These are phyloP conservation scores for Poecile atricapillus DNA, from an alignment of 2,113 vertebrate genomes.

Conservation along the genomic window DNA sequence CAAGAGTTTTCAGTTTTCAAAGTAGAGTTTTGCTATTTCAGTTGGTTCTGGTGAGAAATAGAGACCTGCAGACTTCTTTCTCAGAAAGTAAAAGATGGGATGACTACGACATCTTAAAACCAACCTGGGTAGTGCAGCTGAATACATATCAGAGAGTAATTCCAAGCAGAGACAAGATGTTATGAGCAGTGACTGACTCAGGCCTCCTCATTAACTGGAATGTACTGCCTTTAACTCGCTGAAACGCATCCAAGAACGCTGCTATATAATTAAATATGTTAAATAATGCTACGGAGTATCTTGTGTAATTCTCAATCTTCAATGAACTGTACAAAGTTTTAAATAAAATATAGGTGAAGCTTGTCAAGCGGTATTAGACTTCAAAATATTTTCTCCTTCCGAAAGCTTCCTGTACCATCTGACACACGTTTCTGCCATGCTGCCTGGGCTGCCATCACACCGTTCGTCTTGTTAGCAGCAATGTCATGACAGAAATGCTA, in stretches of 20 bases:
- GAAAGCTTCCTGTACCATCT: background rate
- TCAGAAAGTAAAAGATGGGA: background rate
- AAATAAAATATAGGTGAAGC: constrained; percentile 35
- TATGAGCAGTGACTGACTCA: background rate
- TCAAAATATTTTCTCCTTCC: constrained; percentile 10
- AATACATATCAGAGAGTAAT: background rate
- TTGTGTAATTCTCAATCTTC: background rate
- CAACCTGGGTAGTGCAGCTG: background rate
- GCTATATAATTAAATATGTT: constrained; percentile 9
- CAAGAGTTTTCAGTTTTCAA: background rate
- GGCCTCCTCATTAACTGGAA: background rate
- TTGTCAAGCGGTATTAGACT: constrained; percentile 8
- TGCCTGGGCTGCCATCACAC: background rate
- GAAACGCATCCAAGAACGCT: background rate
- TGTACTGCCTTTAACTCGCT: background rate
- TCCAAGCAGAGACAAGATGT: background rate
- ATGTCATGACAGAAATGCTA: constrained; percentile 3
- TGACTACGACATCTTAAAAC: background rate
- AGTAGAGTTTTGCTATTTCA: background rate
- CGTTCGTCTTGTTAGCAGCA: background rate
- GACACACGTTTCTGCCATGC: background rate
- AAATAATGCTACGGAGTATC: background rate
- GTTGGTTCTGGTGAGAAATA: background rate
- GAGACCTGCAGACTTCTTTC: background rate
- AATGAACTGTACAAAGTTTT: background rate